A percentile compares a stretch with the other conserved stretches of the same genome.
Conservation (phyloP, 2,888 invertebrate species). For the Deladenus siricidicola region DNA sequence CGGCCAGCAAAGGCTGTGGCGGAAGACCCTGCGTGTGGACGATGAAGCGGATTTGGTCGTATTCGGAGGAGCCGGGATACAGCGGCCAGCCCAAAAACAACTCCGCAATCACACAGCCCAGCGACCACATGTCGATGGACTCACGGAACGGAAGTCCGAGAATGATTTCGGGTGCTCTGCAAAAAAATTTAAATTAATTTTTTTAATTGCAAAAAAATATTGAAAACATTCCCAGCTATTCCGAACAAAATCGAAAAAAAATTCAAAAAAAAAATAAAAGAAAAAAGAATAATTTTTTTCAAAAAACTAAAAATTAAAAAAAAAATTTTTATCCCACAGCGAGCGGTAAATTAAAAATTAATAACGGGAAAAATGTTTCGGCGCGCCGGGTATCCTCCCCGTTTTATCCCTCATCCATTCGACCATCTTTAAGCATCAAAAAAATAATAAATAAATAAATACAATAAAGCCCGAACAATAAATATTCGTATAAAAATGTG, state of each 20-base stretch:
- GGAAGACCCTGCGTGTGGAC: constrained; percentile 93
- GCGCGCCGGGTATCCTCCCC: no score
- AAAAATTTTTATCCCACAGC: no score
- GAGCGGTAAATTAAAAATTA: no score
- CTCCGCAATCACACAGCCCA: constrained; percentile 98
- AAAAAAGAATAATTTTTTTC: no score
- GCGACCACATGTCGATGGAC: constrained; percentile 99
- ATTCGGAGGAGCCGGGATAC: constrained; percentile 97
- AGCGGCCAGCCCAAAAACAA: constrained; percentile 98
- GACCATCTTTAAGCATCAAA: background rate
- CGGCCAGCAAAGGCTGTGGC: constrained; percentile 90
- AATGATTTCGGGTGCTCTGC: constrained; percentile 81
- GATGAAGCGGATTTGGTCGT: constrained; percentile 70
- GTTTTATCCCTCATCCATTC: no score
- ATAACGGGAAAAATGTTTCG: no score
- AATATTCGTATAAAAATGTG: background rate
- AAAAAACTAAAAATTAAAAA: no score
- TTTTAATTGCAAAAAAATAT: no score
- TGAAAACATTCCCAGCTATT: no score
- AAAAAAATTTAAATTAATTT: background rate
- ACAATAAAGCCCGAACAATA: constrained; percentile 6
- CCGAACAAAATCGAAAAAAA: no score
- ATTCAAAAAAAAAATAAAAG: no score
- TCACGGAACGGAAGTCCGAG: constrained; percentile 96
- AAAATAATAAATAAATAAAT: background rate